Evolutionary conservation across 2,888 invertebrate genomes (phyloP).

Genomic region (Dryomyza anilis): DNA sequence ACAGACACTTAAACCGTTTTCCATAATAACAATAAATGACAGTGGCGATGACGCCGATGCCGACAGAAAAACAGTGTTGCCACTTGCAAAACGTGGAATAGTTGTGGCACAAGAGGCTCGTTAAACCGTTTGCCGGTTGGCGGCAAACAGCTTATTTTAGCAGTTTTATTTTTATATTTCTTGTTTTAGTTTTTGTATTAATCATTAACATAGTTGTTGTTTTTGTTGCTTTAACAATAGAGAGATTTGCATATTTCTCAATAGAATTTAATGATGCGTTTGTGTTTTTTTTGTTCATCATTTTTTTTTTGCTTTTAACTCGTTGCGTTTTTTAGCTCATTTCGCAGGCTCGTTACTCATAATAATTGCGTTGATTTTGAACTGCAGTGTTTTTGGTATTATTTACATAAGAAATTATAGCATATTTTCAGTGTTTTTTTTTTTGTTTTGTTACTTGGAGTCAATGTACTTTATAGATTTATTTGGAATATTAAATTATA

Average conservation of each 20-base stretch:
- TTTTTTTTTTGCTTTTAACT: too few species aligned
- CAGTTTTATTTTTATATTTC: too few species aligned
- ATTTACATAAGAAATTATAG: too few species aligned
- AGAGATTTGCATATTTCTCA: constrained; percentile 18
- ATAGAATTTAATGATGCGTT: constrained; percentile 12
- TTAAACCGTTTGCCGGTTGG: neutral
- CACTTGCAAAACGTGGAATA: neutral
- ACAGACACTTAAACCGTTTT: neutral
- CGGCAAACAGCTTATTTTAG: neutral
- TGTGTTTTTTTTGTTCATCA: neutral
- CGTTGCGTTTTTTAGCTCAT: neutral
- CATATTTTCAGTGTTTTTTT: neutral
- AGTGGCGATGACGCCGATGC: too few species aligned
- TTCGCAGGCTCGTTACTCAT: neutral
- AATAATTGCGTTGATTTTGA: too few species aligned
- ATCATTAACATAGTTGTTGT: too few species aligned
- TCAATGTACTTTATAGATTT: neutral
- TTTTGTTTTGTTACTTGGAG: neutral
- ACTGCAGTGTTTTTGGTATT: neutral
- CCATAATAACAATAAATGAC: neutral
- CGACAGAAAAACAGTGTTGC: neutral
- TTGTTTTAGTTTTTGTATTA: too few species aligned
- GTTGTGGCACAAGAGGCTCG: neutral
- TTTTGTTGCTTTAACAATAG: constrained; percentile 10
- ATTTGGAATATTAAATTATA: neutral